A percentile compares a stretch with the other conserved stretches of the same genome.
phyloP scores from a whole-genome alignment of 2,797 vertebrate genomes.

The Tadarida brasiliensis region DNA sequence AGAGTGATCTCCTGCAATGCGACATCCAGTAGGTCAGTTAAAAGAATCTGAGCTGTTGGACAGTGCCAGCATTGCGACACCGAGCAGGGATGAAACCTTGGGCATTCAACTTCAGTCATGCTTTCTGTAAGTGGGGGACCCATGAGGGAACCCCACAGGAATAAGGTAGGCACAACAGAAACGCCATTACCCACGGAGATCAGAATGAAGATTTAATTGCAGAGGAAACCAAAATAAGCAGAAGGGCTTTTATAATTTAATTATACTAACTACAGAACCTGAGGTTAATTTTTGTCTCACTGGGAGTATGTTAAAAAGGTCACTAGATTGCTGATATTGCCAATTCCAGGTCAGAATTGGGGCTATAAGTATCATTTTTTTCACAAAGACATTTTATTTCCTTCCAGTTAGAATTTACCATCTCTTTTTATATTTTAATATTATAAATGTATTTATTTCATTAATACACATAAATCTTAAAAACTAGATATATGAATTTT shows the following conservation, averaged over 20 bases:
- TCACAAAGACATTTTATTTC: neutral
- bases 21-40: neutral
- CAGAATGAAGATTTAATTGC: neutral
- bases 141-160: neutral
- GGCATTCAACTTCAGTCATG: neutral
- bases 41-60: too few species aligned
- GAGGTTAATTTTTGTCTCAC: neutral
- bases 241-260: neutral
- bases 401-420: neutral
- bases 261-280: neutral
- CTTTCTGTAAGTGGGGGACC: rapidly evolving
- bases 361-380: neutral
- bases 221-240: neutral
- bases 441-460: neutral
- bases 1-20: neutral
- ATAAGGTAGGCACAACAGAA: neutral
- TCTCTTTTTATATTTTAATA: neutral
- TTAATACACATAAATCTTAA: neutral
- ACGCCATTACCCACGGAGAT: neutral
- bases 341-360: neutral
- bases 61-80: neutral
- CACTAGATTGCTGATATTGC: too few species aligned
- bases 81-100: neutral
- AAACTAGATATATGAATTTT: neutral
- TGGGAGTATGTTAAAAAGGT: neutral